A percentile compares a stretch with the other conserved stretches of the same genome.
phyloP scores from a whole-genome alignment of 1,140 invertebrate species.

The Drosophila nebulosa region DNA sequence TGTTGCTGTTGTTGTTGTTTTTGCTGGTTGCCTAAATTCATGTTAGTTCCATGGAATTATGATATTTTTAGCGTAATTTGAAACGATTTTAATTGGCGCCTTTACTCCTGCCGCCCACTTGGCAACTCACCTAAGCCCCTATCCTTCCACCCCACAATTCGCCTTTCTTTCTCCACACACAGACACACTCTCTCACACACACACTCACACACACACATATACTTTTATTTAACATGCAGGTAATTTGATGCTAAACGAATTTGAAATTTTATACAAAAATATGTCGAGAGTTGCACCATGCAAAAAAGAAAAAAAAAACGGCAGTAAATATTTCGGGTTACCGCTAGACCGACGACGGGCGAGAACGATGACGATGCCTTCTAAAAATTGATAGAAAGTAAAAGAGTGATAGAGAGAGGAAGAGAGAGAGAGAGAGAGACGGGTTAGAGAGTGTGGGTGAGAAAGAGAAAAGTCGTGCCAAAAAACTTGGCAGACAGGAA shows the following conservation, averaged over 20 bases:
- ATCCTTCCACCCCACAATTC: background rate
- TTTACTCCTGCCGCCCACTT: constrained; percentile 58
- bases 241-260: constrained; percentile 72
- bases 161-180: background rate
- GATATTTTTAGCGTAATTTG: constrained; percentile 72
- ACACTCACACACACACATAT: background rate
- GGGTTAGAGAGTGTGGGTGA: background rate
- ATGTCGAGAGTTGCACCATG: constrained; percentile 29
- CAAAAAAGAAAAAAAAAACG: constrained; percentile 46
- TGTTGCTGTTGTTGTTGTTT: constrained; percentile 26
- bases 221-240: constrained; percentile 46
- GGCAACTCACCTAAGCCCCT: background rate
- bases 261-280: constrained; percentile 77
- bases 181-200: background rate
- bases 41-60: constrained; percentile 77
- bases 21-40: constrained; percentile 31
- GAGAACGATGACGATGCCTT: constrained; percentile 20
- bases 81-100: constrained; percentile 77
- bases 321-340: constrained; percentile 42
- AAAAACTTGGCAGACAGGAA: constrained; percentile 74
- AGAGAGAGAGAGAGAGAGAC: constrained; percentile 14
- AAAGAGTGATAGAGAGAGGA: background rate
- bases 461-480: constrained; percentile 23
- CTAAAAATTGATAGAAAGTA: constrained; percentile 22
- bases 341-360: constrained; percentile 27